Conservation (phyloP, 30 jellyfish, hydroid and myxozoan genomes). For the Aurelia aurita complex sp. Pacific region DNA sequence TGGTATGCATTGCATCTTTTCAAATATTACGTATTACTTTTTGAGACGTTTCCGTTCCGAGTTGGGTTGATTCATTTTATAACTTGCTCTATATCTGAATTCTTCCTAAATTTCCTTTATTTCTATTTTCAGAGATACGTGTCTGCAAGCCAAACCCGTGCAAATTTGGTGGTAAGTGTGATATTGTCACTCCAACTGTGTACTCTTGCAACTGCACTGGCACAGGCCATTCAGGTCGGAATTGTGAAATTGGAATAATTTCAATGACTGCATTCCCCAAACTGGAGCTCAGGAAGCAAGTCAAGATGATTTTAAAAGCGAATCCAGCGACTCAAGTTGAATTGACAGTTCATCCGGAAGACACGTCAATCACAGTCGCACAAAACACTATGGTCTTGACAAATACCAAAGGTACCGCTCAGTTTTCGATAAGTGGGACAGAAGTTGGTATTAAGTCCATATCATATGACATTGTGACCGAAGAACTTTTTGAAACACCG, state of each 20-base stretch:
- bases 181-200: slow-evolving; percentile 62
- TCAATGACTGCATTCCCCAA: slow-evolving; percentile 58
- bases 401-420: slow-evolving; percentile 10
- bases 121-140: slow-evolving; percentile 59
- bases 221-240: slow-evolving; percentile 76
- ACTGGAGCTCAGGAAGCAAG: slow-evolving; percentile 34
- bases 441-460: slow-evolving; percentile 54
- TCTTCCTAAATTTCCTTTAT: too few relatives aligned
- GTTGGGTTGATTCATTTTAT: too few relatives aligned
- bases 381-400: slow-evolving; percentile 34
- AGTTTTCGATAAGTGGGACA: slow-evolving; percentile 26
- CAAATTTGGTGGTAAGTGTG: slow-evolving; percentile 75
- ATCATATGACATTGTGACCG: slow-evolving; percentile 45
- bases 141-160: slow-evolving; percentile 98
- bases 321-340: slow-evolving; percentile 45
- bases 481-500: slow-evolving; percentile 31
- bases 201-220: slow-evolving; percentile 84
- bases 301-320: slow-evolving; percentile 22
- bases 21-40: too few relatives aligned
- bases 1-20: too few relatives aligned
- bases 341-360: slow-evolving; percentile 51
- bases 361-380: slow-evolving; percentile 32
- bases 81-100: too few relatives aligned
- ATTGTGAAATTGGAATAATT: slow-evolving; percentile 67
- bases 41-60: too few relatives aligned